Conservation (phyloP, 2,888 invertebrate genomes). For the Antheraea assamensis region DNA sequence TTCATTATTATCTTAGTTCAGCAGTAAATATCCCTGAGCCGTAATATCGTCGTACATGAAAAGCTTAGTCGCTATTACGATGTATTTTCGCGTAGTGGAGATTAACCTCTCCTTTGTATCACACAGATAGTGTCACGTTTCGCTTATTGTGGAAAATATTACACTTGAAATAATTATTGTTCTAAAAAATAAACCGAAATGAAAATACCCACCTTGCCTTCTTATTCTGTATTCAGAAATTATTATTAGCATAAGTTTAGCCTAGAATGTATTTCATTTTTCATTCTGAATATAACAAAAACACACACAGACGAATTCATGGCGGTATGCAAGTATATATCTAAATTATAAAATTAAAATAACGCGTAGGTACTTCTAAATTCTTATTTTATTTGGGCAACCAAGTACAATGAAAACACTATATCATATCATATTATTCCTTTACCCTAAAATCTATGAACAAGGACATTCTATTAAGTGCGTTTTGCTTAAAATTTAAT, state of each 20-base stretch:
- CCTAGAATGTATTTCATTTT: too few relatives aligned
- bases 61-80: slow-evolving; percentile 15
- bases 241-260: too few relatives aligned
- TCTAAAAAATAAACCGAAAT: background rate
- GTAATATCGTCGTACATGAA: slow-evolving; percentile 15
- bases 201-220: background rate
- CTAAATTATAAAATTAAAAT: too few relatives aligned
- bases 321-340: too few relatives aligned
- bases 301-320: too few relatives aligned
- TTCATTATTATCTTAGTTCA: slow-evolving; percentile 11
- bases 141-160: slow-evolving; percentile 14
- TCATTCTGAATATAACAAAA: too few relatives aligned
- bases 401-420: too few relatives aligned
- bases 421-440: too few relatives aligned
- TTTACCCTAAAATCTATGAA: too few relatives aligned
- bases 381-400: too few relatives aligned
- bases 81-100: slow-evolving; percentile 15
- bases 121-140: slow-evolving; percentile 10
- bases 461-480: background rate
- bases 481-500: too few relatives aligned
- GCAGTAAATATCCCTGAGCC: slow-evolving; percentile 15
- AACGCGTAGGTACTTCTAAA: too few relatives aligned
- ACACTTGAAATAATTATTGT: slow-evolving; percentile 4
- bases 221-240: background rate
- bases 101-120: slow-evolving; percentile 16